Evolutionary conservation across 2,888 invertebrate species (phyloP).

Genomic region (Drosophila kokeensis): DNA sequence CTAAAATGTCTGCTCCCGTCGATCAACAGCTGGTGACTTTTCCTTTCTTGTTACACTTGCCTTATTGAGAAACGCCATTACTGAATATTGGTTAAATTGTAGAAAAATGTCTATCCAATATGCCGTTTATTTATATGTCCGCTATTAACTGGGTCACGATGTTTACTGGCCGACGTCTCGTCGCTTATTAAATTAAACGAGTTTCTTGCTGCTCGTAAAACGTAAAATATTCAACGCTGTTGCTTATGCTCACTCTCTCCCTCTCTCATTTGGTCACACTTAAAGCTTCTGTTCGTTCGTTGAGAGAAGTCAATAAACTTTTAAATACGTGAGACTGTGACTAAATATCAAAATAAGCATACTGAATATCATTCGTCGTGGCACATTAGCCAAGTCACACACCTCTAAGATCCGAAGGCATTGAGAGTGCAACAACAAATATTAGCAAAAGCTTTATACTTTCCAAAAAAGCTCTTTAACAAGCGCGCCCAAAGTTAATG

Average conservation of each 20-base stretch:
- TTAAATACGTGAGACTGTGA: constrained; percentile 10
- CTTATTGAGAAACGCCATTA: constrained; percentile 79
- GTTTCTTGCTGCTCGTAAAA: constrained; percentile 35
- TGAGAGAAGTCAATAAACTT: constrained; percentile 34
- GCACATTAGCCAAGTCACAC: constrained; percentile 36
- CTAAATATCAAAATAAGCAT: constrained; percentile 8
- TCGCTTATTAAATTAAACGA: constrained; percentile 57
- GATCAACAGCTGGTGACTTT: constrained; percentile 53
- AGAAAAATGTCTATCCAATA: constrained; percentile 17
- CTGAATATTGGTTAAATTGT: constrained; percentile 19
- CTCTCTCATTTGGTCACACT: neutral
- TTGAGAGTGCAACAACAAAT: neutral
- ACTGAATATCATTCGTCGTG: constrained; percentile 38
- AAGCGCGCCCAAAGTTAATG: constrained; percentile 5
- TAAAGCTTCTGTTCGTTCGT: constrained; percentile 22
- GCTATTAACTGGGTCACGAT: constrained; percentile 39
- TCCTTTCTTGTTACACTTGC: constrained; percentile 27
- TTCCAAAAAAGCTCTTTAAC: constrained; percentile 17
- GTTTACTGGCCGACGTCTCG: constrained; percentile 43
- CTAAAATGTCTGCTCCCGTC: constrained; percentile 48
- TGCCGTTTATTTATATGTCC: constrained; percentile 16
- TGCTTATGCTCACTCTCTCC: constrained; percentile 11
- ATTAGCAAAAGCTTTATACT: constrained; percentile 5
- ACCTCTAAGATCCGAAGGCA: constrained; percentile 43
- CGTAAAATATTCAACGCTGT: constrained; percentile 56